Base-by-base conservation (phyloP, 1,140 invertebrate species). In the Pentalonia nigronervosa region DNA sequence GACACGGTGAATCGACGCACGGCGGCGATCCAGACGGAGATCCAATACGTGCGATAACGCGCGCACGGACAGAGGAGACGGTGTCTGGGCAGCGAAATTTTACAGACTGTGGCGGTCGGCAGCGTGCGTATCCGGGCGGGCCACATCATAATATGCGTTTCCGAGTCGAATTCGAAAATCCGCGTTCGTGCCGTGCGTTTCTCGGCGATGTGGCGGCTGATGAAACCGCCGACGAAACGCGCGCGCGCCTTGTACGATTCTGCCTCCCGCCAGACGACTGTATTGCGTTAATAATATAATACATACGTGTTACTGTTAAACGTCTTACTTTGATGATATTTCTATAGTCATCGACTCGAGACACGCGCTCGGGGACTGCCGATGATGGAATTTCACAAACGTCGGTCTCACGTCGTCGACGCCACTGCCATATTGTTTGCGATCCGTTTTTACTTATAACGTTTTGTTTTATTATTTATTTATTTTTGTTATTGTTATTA, bases 401-500 rank as follows among this genome's bases (percentile, higher is more conserved):
- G 48, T 30, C 34, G 20, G n/a, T n/a, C n/a, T 23, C 84, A 53
- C 14, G 81, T 50, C 25, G 81, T 84, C 20, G 23, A 41, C 50
- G 36, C 7, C 23, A 86, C 50, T 86, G 48, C 50, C 81, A 86
- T 93, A 86, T 86, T 84, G 47, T 92, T 83, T 53, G 83, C n/a
- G 34, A 60, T 23, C 88, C 20, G 47, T 81, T 67, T 34, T 81
- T 45, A 90, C 41, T 34, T 45, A 34, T 91, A 47, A 81, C 47
- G 23, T 81, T 91, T 6, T 23, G 48, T 76, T 84, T 92, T 48
- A 47, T 36, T 76, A n/a, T 60, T 41, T 30, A 48, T 86, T 81
- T 56, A 36, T 91, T 92, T 20, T 92, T 92, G 21, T 92, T 92
- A 34, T 92, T 92, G 60, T 90, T 90, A 90, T 90, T 90, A 90